Evolutionary conservation across 2,888 invertebrate genomes (phyloP).

Genomic region (Andrena praecox): DNA sequence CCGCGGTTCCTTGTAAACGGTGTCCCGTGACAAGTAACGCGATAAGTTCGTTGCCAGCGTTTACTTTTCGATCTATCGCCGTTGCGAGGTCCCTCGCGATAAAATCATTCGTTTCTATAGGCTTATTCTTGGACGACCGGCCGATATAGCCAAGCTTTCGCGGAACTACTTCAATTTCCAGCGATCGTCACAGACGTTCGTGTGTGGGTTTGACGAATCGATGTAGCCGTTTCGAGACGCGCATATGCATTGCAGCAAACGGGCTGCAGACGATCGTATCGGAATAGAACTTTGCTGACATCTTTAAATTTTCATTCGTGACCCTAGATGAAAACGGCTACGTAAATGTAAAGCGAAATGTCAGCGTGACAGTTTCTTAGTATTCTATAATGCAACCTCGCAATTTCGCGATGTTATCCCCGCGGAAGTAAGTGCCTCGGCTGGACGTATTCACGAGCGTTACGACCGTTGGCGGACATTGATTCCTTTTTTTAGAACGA

Average conservation of each 20-base stretch:
- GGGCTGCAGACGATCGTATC: constrained; percentile 5
- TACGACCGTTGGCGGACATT: background rate
- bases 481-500: background rate
- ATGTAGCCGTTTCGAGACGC: constrained; percentile 44
- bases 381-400: too few species aligned
- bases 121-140: background rate
- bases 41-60: background rate
- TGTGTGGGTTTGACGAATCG: constrained; percentile 51
- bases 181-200: background rate
- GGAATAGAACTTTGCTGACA: background rate
- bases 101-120: background rate
- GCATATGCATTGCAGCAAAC: constrained; percentile 58
- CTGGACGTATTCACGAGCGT: background rate
- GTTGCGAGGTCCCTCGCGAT: background rate
- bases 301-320: constrained; percentile 11
- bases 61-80: background rate
- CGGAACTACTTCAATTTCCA: background rate
- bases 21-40: background rate
- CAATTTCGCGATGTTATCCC: background rate
- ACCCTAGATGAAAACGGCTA: too few species aligned
- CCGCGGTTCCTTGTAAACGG: background rate
- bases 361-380: too few species aligned
- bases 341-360: too few species aligned
- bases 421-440: background rate
- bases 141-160: background rate